Evolutionary conservation across 2,888 invertebrate genomes (phyloP).

Genomic region (Dryomyza anilis): DNA sequence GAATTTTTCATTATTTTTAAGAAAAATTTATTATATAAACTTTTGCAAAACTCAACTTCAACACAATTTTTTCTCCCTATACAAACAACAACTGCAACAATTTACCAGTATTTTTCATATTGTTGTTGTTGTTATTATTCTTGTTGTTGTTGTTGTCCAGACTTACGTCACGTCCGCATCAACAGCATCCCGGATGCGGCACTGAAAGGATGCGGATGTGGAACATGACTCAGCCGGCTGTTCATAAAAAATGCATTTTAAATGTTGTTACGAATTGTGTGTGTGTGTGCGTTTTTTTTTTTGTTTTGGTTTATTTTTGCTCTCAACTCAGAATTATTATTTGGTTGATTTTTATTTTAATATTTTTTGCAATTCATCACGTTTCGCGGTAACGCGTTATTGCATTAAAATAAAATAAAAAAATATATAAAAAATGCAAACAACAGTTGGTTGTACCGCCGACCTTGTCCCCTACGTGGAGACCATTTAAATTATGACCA

Average conservation of each 20-base stretch:
- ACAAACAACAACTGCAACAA: too few relatives aligned
- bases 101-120: too few relatives aligned
- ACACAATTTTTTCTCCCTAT: too few relatives aligned
- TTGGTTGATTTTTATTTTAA: not conserved
- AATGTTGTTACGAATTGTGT: conserved; percentile 16
- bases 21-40: too few relatives aligned
- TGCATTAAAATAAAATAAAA: too few relatives aligned
- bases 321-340: not conserved
- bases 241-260: conserved; percentile 19
- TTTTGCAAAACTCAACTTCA: too few relatives aligned
- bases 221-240: not conserved
- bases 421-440: too few relatives aligned
- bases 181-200: conserved; percentile 20
- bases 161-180: conserved; percentile 11
- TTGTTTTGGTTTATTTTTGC: not conserved
- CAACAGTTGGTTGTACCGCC: too few relatives aligned
- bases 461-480: too few relatives aligned
- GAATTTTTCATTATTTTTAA: too few relatives aligned
- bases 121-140: not conserved
- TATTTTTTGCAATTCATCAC: not conserved
- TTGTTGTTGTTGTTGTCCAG: conserved; percentile 2
- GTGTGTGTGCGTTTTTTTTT: not conserved
- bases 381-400: not conserved
- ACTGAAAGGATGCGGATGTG: conserved; percentile 16
- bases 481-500: not conserved